Evolutionary conservation across 2,113 vertebrate genomes (phyloP).

Genomic region (Anser brachyrhynchus): DNA sequence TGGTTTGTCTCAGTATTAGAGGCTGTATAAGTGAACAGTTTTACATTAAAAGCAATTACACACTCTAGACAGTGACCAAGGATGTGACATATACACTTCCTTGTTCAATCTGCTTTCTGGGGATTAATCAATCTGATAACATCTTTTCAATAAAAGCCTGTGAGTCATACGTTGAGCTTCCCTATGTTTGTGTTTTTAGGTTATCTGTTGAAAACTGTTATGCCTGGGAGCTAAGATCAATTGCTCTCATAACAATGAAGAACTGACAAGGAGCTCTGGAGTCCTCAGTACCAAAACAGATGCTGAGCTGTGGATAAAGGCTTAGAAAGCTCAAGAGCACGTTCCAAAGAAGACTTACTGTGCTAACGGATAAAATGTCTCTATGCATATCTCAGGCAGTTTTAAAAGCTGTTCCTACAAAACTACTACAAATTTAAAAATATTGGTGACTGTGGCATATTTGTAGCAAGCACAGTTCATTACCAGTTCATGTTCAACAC

Average conservation of each 20-base stretch:
- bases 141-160: background rate
- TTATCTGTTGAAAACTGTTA: background rate
- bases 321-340: background rate
- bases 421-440: background rate
- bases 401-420: background rate
- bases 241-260: background rate
- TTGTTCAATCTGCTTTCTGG: background rate
- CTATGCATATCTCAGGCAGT: background rate
- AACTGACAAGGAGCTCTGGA: background rate
- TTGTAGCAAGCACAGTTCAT: background rate
- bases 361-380: background rate
- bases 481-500: slow-evolving; percentile 45
- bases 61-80: background rate
- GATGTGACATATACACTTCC: background rate
- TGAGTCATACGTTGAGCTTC: background rate
- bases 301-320: background rate
- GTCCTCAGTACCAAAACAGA: background rate
- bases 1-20: background rate
- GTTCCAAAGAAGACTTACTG: background rate
- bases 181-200: background rate
- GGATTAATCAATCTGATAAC: background rate
- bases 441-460: background rate
- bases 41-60: background rate
- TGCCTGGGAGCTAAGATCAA: background rate
- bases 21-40: background rate